phyloP scores from a whole-genome alignment of 2,888 invertebrate genomes.

The Mayetiola destructor region DNA sequence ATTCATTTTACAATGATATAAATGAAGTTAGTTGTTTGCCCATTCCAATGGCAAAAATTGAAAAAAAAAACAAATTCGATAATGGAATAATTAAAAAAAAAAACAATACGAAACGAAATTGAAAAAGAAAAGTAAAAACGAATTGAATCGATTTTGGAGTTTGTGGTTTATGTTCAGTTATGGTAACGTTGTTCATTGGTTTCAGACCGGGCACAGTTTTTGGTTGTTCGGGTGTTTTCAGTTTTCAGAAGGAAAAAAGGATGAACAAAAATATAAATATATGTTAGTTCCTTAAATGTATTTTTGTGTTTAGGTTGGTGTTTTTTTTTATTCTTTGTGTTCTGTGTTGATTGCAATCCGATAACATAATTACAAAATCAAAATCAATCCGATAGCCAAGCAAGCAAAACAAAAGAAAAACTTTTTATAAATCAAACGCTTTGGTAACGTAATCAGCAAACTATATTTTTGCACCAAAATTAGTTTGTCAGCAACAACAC shows the following conservation, averaged over 20 bases:
- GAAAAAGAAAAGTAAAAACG: too few relatives aligned
- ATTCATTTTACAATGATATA: too few relatives aligned
- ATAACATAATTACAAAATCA: background rate
- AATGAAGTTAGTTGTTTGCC: too few relatives aligned
- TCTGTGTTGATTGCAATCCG: background rate
- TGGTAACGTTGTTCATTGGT: too few relatives aligned
- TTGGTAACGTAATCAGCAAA: slow-evolving; percentile 18
- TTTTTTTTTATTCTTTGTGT: background rate
- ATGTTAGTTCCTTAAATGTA: background rate
- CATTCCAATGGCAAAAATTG: background rate
- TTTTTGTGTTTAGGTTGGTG: background rate
- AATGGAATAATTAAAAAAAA: too few relatives aligned
- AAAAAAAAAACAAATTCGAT: background rate
- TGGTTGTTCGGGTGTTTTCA: background rate
- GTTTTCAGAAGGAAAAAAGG: background rate
- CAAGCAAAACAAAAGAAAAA: background rate
- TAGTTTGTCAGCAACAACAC: too few relatives aligned
- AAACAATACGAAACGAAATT: too few relatives aligned
- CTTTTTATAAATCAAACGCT: slow-evolving; percentile 16
- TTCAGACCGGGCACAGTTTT: too few relatives aligned
- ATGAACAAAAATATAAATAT: background rate
- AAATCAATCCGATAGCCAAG: background rate
- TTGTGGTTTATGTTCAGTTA: too few relatives aligned
- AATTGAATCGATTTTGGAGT: background rate
- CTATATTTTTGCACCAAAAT: slow-evolving; percentile 12